phyloP scores from a whole-genome alignment of 2,797 vertebrate genomes.

The Eulemur coronatus region DNA sequence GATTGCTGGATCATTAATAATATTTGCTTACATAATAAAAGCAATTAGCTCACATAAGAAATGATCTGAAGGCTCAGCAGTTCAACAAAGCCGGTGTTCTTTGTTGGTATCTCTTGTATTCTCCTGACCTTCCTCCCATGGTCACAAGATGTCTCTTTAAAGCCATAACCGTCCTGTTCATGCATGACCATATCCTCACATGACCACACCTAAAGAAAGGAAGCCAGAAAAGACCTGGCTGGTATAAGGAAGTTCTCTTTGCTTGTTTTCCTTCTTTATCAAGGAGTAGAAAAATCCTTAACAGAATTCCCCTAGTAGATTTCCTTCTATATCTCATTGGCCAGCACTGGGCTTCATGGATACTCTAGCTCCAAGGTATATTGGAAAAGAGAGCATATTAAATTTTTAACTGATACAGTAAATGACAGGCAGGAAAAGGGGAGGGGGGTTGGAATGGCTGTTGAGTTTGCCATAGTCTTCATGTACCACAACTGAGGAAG shows the following conservation, averaged over 20 bases:
- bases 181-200: background rate
- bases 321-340: background rate
- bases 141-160: background rate
- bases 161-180: background rate
- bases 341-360: background rate
- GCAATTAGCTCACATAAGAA: background rate
- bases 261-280: background rate
- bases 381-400: background rate
- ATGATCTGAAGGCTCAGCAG: background rate
- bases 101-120: background rate
- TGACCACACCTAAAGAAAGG: background rate
- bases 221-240: background rate
- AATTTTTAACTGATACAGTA: background rate
- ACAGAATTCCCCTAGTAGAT: background rate
- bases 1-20: background rate
- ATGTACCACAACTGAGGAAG: background rate
- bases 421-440: background rate
- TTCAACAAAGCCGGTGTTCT: background rate
- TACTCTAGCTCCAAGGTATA: background rate
- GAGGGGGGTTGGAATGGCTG: background rate
- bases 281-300: background rate
- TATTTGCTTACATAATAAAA: background rate
- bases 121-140: background rate
- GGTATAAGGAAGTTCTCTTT: background rate
- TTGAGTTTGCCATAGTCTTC: background rate